phyloP scores from a whole-genome alignment of 2,888 invertebrate genomes.

The Erebia ligea region DNA sequence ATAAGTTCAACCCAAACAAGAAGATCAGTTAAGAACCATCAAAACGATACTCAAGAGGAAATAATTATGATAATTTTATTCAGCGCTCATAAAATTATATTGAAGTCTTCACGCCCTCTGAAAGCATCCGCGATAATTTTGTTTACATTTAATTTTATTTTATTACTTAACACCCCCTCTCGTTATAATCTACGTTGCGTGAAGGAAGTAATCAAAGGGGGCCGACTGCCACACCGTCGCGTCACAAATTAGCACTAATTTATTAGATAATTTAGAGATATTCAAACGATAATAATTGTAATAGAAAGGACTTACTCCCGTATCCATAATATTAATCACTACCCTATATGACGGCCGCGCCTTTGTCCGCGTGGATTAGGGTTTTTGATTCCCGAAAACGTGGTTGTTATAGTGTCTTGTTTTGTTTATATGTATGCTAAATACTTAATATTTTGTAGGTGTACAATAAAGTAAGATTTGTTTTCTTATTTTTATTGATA shows the following conservation, averaged over 20 bases:
- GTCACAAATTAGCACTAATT: conserved; percentile 33
- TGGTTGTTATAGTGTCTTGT: too few relatives aligned
- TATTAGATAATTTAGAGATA: conserved; percentile 11
- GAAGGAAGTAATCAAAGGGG: conserved; percentile 40
- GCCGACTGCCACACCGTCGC: conserved; percentile 40
- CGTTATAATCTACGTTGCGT: conserved; percentile 33
- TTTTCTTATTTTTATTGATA: too few relatives aligned
- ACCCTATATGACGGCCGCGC: too few relatives aligned
- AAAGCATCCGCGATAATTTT: conserved; percentile 30
- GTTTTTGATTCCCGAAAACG: too few relatives aligned
- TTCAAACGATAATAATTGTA: not conserved
- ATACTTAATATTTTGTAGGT: too few relatives aligned
- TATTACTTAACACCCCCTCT: conserved; percentile 24
- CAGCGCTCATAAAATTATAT: conserved; percentile 2
- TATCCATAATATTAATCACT: not conserved
- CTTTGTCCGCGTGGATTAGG: too few relatives aligned
- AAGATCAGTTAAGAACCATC: not conserved
- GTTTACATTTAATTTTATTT: conserved; percentile 35
- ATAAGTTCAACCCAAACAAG: not conserved
- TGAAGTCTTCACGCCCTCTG: conserved; percentile 20
- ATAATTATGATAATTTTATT: conserved; percentile 13
- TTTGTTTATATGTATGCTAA: too few relatives aligned
- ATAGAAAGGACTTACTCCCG: not conserved
- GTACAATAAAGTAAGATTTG: too few relatives aligned
- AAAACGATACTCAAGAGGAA: not conserved